Conservation (phyloP, 2,888 invertebrate genomes). For the Amiota mariae region DNA sequence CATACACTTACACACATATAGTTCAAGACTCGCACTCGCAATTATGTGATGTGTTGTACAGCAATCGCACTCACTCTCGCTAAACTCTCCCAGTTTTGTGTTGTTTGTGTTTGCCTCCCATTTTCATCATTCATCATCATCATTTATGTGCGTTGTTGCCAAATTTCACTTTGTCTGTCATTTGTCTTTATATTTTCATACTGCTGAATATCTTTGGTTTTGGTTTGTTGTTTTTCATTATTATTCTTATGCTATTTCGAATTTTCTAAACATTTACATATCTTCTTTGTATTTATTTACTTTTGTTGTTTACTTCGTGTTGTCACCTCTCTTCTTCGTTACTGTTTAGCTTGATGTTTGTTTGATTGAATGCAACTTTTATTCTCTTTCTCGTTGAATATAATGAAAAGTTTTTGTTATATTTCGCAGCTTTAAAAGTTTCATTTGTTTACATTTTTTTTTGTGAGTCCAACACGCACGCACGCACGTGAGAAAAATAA, state of each 20-base stretch:
- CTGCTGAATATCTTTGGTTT: not conserved
- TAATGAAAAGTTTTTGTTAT: too few relatives aligned
- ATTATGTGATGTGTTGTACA: constrained; percentile 22
- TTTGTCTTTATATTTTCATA: not conserved
- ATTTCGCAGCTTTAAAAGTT: constrained; percentile 47
- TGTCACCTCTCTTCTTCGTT: not conserved
- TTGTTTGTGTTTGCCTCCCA: constrained; percentile 37
- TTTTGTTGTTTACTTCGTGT: constrained; percentile 30
- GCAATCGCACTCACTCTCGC: not conserved
- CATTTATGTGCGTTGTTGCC: constrained; percentile 54
- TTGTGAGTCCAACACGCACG: not conserved
- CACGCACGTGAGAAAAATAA: constrained; percentile 60
- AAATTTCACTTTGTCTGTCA: constrained; percentile 51
- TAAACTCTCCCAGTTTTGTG: not conserved
- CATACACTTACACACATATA: constrained; percentile 28
- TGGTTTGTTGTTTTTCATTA: constrained; percentile 8
- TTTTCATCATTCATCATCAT: constrained; percentile 36
- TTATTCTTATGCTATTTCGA: not conserved
- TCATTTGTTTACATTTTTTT: constrained; percentile 64
- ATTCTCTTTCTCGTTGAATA: constrained; percentile 19
- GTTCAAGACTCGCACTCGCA: constrained; percentile 52
- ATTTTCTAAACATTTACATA: constrained; percentile 4
- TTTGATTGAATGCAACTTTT: not conserved
- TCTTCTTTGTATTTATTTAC: not conserved
- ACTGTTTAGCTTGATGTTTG: constrained; percentile 3